Base-by-base conservation (phyloP, 2,113 vertebrate species). In the Parotia lawesii region DNA sequence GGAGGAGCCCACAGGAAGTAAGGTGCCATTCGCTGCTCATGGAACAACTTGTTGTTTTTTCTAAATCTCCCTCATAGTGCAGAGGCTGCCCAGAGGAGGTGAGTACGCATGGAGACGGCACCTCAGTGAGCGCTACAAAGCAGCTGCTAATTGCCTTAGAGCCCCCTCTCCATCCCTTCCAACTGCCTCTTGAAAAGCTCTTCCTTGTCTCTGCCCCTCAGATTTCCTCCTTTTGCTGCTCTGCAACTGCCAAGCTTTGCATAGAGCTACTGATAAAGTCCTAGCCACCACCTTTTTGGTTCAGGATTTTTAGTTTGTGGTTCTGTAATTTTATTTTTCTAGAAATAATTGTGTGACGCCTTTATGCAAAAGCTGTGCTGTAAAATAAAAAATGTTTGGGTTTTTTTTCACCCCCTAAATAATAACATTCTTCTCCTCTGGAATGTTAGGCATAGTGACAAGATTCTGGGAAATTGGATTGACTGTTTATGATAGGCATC, bases 201-300 rank as follows among this genome's bases (percentile, higher is more conserved):
- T 38, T 69, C 74, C 82, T 82, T 78, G 66, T 86, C 79, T 83
- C 58, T 89, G 62, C 82, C 71, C 78, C 87, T 94, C 58, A 20
- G 3, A 33, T 57, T 38, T 72, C 87, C 54, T 94, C 84, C 85
- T 91, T 29, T 27, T 70, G 87, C 84, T 91, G 87, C 91, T 92
- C 89, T 90, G 91, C 81, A 37, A 89, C 89, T 94, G 81, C 91
- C 87, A 81, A 66, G 95, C 96, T 95, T 96, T 95, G 95, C 94
- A 66, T 89, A 92, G 62, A 90, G 87, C 90, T 94, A 2, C 74
- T 67, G 84, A 23, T 72, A 61, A 76, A 86, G 75, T 75, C 57
- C 75, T 76, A 82, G 81, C 75, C 25, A 15, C 37, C 79, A 60
- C 29, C 35, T 15, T 57, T 44, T 54, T 76, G 56, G 51, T 62